Percentiles rank a stretch among this genome's conserved stretches.
phyloP scores from a whole-genome alignment of 2,888 invertebrate species.

The Meteorus colon region DNA sequence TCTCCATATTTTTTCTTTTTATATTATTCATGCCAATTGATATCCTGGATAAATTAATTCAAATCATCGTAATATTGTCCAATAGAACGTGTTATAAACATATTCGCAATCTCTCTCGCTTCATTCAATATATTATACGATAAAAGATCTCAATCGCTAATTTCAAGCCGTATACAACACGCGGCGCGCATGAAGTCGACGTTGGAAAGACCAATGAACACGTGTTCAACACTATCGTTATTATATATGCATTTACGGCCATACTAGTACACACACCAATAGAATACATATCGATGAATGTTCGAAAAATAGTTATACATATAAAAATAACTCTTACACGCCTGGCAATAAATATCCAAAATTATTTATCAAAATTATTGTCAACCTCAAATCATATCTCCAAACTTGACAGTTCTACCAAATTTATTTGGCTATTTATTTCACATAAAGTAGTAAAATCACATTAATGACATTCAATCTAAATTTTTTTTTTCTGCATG shows the following conservation, averaged over 20 bases:
- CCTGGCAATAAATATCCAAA: no score
- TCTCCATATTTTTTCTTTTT: no score
- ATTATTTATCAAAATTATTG: no score
- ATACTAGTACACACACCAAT: constrained; percentile 21
- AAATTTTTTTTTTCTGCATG: not conserved
- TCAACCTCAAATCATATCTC: no score
- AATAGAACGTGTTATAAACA: not conserved
- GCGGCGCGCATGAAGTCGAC: not conserved
- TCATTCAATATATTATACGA: not conserved
- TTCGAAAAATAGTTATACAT: not conserved
- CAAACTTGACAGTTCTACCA: no score
- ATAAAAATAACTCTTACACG: not conserved
- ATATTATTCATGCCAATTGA: not conserved
- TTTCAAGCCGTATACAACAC: constrained; percentile 11
- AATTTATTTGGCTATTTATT: no score
- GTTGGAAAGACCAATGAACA: constrained; percentile 14
- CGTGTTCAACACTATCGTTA: constrained; percentile 7
- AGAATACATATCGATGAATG: constrained; percentile 31
- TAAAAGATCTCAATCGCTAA: constrained; percentile 29
- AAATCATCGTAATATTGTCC: not conserved
- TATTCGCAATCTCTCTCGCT: not conserved
- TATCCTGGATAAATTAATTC: not conserved
- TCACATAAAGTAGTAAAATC: no score
- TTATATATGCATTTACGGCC: constrained; percentile 21
- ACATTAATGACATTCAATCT: no score